phyloP scores from a whole-genome alignment of 2,797 vertebrate genomes.

The Pseudochirops corinnae region DNA sequence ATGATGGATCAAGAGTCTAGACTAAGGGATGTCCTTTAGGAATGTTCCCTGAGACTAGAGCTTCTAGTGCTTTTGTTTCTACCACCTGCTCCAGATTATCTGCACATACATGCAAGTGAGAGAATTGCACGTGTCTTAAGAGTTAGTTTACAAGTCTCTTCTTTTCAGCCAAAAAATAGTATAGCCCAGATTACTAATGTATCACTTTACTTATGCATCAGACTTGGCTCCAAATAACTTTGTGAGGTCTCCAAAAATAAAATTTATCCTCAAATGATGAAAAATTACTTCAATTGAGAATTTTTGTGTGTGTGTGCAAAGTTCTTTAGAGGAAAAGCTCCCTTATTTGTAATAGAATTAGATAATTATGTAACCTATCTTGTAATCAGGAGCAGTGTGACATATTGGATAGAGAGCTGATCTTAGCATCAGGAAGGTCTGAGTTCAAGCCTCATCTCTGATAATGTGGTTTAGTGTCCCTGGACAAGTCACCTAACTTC shows the following conservation, averaged over 20 bases:
- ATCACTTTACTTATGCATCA: background rate
- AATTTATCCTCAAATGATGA: background rate
- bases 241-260: background rate
- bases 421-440: background rate
- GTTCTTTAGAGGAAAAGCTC: background rate
- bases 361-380: background rate
- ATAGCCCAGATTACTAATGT: background rate
- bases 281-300: background rate
- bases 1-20: background rate
- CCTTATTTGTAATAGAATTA: background rate
- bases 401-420: background rate
- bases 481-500: background rate
- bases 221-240: background rate
- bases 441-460: background rate
- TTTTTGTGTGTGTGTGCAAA: background rate
- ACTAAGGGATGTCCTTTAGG: background rate
- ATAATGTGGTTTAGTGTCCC: background rate
- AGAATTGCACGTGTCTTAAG: background rate
- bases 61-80: background rate
- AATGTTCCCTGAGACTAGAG: background rate
- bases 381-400: background rate
- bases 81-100: background rate
- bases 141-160: background rate
- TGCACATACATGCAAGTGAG: background rate
- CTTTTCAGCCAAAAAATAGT: background rate